Evolutionary conservation across 1,140 invertebrate species (phyloP).

Genomic region (Glomeris maerens): DNA sequence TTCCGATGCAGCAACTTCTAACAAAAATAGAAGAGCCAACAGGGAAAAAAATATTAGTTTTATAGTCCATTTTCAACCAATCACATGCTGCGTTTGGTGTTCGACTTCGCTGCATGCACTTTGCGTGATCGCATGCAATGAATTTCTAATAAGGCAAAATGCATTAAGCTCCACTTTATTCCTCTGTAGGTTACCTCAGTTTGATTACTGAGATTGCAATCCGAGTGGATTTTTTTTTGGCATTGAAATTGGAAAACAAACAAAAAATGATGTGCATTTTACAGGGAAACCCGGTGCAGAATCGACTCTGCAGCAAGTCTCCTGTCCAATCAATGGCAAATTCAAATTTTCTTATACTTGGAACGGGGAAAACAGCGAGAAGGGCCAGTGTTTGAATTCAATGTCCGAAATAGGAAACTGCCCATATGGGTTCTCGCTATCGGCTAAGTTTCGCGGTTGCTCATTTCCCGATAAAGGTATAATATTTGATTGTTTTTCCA

Average conservation of each 20-base stretch:
- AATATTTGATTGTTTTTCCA: constrained; percentile 6
- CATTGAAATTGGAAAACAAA: not conserved
- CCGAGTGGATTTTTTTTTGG: not conserved
- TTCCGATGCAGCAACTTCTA: too few relatives aligned
- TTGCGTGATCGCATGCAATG: too few relatives aligned
- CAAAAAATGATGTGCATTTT: not conserved
- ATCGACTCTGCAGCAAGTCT: constrained; percentile 38
- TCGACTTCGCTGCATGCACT: too few relatives aligned
- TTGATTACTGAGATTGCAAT: too few relatives aligned
- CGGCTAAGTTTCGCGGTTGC: constrained; percentile 41
- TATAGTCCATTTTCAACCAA: too few relatives aligned
- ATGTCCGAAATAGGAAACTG: constrained; percentile 47
- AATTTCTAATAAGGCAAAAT: too few relatives aligned
- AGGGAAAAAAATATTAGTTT: too few relatives aligned
- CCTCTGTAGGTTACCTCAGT: too few relatives aligned
- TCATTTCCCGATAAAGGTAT: constrained; percentile 40
- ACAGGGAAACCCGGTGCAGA: constrained; percentile 23
- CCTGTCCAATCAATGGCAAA: constrained; percentile 48
- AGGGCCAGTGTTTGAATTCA: constrained; percentile 38
- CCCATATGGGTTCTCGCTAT: constrained; percentile 44
- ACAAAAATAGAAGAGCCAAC: too few relatives aligned
- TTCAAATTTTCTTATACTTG: constrained; percentile 46
- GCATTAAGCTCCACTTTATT: too few relatives aligned
- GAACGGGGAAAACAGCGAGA: constrained; percentile 36
- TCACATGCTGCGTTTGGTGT: too few relatives aligned